A percentile compares a stretch with the other conserved stretches of the same genome.
Conservation (phyloP, 2,888 invertebrate species). For the Lottia scabra region DNA sequence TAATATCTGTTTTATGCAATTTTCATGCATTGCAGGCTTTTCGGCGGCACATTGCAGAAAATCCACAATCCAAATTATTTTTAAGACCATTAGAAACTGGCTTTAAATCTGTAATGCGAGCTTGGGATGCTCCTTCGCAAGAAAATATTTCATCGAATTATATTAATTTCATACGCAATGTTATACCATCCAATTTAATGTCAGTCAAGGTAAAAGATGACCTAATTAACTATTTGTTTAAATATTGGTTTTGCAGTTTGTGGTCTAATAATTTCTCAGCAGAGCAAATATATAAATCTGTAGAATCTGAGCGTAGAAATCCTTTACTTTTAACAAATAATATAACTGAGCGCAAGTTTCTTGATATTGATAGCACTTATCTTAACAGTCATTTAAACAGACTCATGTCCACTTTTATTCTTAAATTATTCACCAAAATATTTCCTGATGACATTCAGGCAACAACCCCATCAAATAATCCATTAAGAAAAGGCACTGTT, state of each 20-base stretch:
- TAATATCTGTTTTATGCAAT: slow-evolving; percentile 10
- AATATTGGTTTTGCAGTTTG: slow-evolving; percentile 11
- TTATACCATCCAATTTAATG: slow-evolving; percentile 8
- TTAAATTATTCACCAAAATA: background rate
- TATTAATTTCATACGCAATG: slow-evolving; percentile 5
- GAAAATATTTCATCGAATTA: background rate
- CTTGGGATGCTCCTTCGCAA: background rate
- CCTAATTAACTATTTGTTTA: slow-evolving; percentile 1
- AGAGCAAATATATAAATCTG: slow-evolving; percentile 1
- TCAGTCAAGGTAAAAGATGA: background rate
- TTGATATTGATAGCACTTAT: slow-evolving; percentile 15
- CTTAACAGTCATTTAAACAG: slow-evolving; percentile 13
- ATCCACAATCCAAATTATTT: background rate
- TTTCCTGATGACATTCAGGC: background rate
- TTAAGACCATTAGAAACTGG: slow-evolving; percentile 16
- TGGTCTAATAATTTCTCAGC: slow-evolving; percentile 13
- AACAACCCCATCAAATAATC: background rate
- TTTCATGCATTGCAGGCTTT: slow-evolving; percentile 17
- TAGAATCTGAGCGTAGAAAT: slow-evolving; percentile 7
- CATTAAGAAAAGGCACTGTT: background rate
- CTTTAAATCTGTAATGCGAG: slow-evolving; percentile 14
- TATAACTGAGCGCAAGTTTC: slow-evolving; percentile 17
- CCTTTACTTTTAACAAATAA: slow-evolving; percentile 20
- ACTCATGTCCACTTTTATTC: slow-evolving; percentile 5
- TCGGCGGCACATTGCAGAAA: slow-evolving; percentile 6